phyloP scores from a whole-genome alignment of 2,797 vertebrate genomes.

The Poeciliopsis paucimaculata region DNA sequence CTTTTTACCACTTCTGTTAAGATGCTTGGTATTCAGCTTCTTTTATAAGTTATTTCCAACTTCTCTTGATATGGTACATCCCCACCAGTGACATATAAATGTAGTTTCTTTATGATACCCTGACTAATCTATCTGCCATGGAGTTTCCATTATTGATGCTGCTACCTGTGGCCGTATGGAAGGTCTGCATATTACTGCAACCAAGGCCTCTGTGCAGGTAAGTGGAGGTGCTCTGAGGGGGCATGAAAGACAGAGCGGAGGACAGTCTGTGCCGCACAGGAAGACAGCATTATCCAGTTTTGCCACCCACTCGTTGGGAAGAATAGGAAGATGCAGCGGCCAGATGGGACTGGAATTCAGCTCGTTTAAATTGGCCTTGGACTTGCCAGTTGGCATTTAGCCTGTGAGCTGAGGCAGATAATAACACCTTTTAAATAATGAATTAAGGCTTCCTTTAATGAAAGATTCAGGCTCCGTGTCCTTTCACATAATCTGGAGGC shows the following conservation, averaged over 20 bases:
- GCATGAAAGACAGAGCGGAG: slow-evolving; percentile 63
- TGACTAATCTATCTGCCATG: slow-evolving; percentile 14
- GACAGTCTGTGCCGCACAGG: slow-evolving; percentile 45
- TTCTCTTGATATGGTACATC: neutral
- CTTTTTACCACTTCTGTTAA: neutral
- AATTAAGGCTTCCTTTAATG: slow-evolving; percentile 80
- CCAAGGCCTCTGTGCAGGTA: slow-evolving; percentile 54
- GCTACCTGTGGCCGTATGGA: slow-evolving; percentile 41
- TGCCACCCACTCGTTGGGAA: slow-evolving; percentile 58
- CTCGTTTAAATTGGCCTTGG: slow-evolving; percentile 78
- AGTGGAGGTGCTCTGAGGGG: slow-evolving; percentile 50
- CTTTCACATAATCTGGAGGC: slow-evolving; percentile 68
- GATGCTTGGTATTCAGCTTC: neutral
- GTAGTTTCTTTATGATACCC: slow-evolving; percentile 17
- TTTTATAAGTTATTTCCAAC: slow-evolving; percentile 11
- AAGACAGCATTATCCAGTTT: slow-evolving; percentile 66
- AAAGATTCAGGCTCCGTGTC: slow-evolving; percentile 74
- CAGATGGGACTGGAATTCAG: slow-evolving; percentile 79
- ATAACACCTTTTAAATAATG: slow-evolving; percentile 81
- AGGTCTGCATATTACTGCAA: slow-evolving; percentile 36
- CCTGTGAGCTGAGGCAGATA: slow-evolving; percentile 78
- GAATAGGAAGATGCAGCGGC: slow-evolving; percentile 62
- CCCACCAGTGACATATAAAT: slow-evolving; percentile 1
- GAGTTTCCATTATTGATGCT: slow-evolving; percentile 16
- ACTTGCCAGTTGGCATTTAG: slow-evolving; percentile 78